Conservation (phyloP, 2,113 vertebrate species). For the Ageneiosus marmoratus region DNA sequence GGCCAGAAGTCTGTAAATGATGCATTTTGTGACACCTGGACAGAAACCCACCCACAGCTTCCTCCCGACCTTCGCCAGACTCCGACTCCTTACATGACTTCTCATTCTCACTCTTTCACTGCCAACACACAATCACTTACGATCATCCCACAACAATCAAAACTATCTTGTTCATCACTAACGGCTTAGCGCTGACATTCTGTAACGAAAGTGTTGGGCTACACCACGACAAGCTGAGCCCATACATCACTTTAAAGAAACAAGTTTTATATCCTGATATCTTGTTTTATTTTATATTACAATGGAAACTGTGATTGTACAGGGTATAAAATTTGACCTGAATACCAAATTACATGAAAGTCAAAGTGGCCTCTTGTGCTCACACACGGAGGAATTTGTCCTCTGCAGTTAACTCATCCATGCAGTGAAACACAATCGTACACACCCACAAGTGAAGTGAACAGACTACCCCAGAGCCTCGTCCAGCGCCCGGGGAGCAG, state of each 20-base stretch:
- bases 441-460: too few species aligned
- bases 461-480: too few species aligned
- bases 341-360: too few species aligned
- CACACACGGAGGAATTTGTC: too few species aligned
- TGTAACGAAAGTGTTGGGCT: not conserved
- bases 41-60: constrained; percentile 15
- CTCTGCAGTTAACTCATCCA: too few species aligned
- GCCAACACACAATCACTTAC: not conserved
- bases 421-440: too few species aligned
- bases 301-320: not conserved
- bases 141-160: not conserved
- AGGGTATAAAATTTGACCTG: not conserved
- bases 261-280: not conserved
- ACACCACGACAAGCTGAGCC: not conserved
- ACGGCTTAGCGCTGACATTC: not conserved
- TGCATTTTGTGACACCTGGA: constrained; percentile 41
- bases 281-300: not conserved
- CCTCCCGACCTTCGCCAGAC: constrained; percentile 48
- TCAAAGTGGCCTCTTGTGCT: too few species aligned
- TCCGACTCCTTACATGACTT: constrained; percentile 3
- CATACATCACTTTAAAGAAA: not conserved
- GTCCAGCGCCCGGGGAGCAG: too few species aligned
- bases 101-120: constrained; percentile 17
- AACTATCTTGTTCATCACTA: not conserved
- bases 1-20: constrained; percentile 52